Evolutionary conservation across 2,113 vertebrate genomes (phyloP).

Genomic region (Macrotis lagotis): DNA sequence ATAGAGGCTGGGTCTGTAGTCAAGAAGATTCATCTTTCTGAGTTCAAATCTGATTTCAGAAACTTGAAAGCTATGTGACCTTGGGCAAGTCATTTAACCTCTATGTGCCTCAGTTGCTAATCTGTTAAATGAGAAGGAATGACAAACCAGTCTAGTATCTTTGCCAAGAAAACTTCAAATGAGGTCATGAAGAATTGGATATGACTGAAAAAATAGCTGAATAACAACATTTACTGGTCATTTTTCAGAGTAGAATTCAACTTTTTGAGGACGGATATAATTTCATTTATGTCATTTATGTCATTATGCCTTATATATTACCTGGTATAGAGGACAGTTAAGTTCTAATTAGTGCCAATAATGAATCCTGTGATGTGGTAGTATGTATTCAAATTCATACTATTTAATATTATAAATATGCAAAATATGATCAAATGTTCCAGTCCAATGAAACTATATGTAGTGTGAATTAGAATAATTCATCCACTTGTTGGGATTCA

Average conservation of each 20-base stretch:
- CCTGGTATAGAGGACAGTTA: neutral
- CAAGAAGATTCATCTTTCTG: neutral
- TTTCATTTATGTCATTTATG: neutral
- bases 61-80: neutral
- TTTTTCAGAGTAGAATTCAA: neutral
- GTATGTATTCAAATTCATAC: neutral
- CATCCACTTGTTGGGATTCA: neutral
- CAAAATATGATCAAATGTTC: neutral
- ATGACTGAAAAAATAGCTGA: neutral
- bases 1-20: neutral
- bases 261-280: neutral
- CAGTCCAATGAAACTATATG: neutral
- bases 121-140: neutral
- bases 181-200: neutral
- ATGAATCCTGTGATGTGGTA: neutral
- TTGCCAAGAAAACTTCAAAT: neutral
- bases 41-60: neutral
- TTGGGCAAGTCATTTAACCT: neutral
- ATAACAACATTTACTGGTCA: neutral
- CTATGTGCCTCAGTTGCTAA: neutral
- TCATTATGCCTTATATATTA: neutral
- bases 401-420: neutral
- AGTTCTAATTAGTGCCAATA: neutral
- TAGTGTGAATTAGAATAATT: neutral
- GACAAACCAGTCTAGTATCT: neutral